Percentiles rank a stretch among this genome's conserved stretches.
Conservation (phyloP, 2,113 vertebrate genomes). For the Prietella phreatophila region DNA sequence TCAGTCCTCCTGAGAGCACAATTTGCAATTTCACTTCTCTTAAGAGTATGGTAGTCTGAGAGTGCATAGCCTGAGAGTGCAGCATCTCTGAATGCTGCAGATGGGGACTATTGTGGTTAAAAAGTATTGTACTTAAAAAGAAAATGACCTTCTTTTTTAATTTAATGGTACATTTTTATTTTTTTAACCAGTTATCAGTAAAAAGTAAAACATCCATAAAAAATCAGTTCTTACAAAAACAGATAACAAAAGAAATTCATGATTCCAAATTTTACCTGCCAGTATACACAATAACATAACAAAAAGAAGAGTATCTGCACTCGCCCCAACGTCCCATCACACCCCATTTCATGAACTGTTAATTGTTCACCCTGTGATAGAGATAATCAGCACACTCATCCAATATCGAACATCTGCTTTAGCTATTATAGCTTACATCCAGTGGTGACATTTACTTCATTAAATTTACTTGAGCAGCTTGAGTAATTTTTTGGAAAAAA, state of each 20-base stretch:
- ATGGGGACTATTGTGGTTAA: not conserved
- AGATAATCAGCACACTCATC: constrained; percentile 35
- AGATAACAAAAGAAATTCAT: not conserved
- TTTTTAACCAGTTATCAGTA: no score
- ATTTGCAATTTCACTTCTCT: not conserved
- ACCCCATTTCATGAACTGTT: not conserved
- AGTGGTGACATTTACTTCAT: no score
- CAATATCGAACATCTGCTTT: constrained; percentile 38
- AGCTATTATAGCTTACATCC: not conserved
- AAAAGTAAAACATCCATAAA: not conserved
- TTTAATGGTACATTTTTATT: not conserved
- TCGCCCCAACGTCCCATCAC: not conserved
- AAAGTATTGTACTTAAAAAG: not conserved
- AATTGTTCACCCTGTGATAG: constrained; percentile 32
- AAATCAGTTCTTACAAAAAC: not conserved
- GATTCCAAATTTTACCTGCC: not conserved
- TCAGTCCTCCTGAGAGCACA: not conserved
- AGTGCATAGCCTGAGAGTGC: not conserved
- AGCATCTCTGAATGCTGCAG: not conserved
- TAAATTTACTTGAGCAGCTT: no score
- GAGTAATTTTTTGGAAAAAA: no score
- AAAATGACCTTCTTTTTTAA: not conserved
- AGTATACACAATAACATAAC: not conserved
- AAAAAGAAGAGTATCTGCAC: no score
- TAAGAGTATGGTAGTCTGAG: not conserved